phyloP scores from a whole-genome alignment of 2,888 invertebrate species.

The Caenorhabditis sp. region DNA sequence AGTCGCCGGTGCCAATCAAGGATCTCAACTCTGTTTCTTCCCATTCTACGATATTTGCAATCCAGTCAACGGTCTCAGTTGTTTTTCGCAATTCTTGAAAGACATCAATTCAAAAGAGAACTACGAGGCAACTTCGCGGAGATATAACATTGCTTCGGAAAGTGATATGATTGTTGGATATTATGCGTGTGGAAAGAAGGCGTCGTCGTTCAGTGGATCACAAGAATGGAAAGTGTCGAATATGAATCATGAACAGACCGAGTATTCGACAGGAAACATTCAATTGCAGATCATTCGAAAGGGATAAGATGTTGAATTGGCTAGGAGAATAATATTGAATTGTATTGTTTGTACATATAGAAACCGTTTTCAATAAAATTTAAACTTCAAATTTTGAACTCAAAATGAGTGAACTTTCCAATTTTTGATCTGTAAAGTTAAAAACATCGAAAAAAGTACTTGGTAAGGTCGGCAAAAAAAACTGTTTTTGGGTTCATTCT shows the following conservation, averaged over 20 bases:
- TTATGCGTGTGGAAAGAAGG: neutral
- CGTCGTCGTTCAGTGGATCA: neutral
- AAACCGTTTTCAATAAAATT: slow-evolving; percentile 20
- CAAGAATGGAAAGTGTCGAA: slow-evolving; percentile 1
- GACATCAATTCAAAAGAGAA: slow-evolving; percentile 53
- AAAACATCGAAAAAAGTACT: too few species aligned
- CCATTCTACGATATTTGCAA: slow-evolving; percentile 60
- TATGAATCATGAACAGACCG: neutral
- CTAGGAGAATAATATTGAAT: too few species aligned
- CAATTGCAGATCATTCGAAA: neutral
- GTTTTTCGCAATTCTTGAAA: slow-evolving; percentile 50
- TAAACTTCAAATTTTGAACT: slow-evolving; percentile 31
- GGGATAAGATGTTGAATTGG: neutral
- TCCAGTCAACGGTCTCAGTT: slow-evolving; percentile 55
- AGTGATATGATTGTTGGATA: slow-evolving; percentile 5
- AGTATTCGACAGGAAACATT: neutral
- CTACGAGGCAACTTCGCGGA: neutral
- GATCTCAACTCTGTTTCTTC: slow-evolving; percentile 53
- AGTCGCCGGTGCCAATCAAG: slow-evolving; percentile 59
- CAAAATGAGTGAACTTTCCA: too few species aligned
- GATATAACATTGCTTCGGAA: neutral
- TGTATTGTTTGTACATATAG: neutral
- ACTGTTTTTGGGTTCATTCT: too few species aligned
- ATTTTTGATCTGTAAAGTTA: too few species aligned
- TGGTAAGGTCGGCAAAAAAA: too few species aligned